These are phyloP conservation scores for Phacellophora camtschatica DNA, from an alignment of 30 jellyfish, hydroid and myxozoan species.

Conservation along the genomic window DNA sequence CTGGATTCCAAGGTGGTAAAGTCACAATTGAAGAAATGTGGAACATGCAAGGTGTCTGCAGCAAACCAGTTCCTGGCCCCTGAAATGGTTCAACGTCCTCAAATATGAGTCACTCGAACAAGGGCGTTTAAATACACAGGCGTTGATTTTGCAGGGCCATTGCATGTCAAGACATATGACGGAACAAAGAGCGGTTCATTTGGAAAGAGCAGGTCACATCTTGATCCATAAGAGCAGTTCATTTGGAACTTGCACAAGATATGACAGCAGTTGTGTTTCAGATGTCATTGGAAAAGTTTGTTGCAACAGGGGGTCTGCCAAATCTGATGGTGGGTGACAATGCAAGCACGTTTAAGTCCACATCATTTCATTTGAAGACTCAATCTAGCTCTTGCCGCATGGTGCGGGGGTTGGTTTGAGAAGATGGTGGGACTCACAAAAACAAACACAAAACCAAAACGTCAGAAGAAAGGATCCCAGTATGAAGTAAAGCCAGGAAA, in stretches of 20 bases:
- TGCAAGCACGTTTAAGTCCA: constrained; percentile 15
- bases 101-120: background rate
- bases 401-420: constrained; percentile 45
- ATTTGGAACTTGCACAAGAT: background rate
- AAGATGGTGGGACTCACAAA: constrained; percentile 34
- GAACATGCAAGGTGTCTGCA: background rate
- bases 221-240: background rate
- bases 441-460: background rate
- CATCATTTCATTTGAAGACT: constrained; percentile 2
- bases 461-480: background rate
- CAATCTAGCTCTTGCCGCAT: constrained; percentile 17
- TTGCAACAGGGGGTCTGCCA: constrained; percentile 8
- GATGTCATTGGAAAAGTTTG: background rate
- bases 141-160: constrained; percentile 16
- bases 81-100: background rate
- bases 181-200: background rate
- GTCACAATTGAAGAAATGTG: background rate
- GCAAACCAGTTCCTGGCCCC: background rate
- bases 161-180: background rate
- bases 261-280: background rate
- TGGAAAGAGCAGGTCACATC: background rate
- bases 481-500: constrained; percentile 29
- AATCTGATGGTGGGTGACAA: constrained; percentile 13
- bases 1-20: background rate
- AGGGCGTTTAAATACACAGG: constrained; percentile 36